Evolutionary conservation across 1,140 invertebrate species (phyloP).

Genomic region (Telenomus remus): DNA sequence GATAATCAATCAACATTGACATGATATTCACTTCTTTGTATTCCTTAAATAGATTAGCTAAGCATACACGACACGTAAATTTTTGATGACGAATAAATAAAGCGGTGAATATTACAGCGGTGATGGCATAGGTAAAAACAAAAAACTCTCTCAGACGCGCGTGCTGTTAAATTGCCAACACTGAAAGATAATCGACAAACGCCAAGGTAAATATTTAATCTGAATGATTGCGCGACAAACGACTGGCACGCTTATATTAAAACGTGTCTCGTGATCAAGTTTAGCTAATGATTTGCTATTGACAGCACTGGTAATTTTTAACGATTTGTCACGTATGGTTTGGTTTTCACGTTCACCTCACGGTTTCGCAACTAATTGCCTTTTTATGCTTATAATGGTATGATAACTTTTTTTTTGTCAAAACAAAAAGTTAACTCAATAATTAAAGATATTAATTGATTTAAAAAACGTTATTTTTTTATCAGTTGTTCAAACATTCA

Average conservation of each 20-base stretch:
- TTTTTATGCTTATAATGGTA: no score
- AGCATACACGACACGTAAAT: constrained; percentile 19
- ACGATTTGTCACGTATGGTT: background rate
- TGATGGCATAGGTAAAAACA: constrained; percentile 19
- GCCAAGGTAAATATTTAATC: constrained; percentile 58
- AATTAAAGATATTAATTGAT: no score
- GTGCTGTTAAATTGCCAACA: constrained; percentile 48
- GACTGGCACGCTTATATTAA: constrained; percentile 47
- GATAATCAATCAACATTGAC: constrained; percentile 16
- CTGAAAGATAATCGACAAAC: constrained; percentile 55
- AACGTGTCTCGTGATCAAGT: constrained; percentile 45
- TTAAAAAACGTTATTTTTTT: no score
- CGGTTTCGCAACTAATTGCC: background rate
- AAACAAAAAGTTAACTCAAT: no score
- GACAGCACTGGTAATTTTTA: constrained; percentile 3
- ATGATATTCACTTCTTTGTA: constrained; percentile 34
- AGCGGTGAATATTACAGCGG: constrained; percentile 24
- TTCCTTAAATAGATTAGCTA: constrained; percentile 45
- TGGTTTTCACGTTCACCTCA: background rate
- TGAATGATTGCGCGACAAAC: constrained; percentile 47
- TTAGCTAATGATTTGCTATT: constrained; percentile 50
- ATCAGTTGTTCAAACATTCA: no score
- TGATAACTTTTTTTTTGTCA: no score
- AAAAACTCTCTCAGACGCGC: constrained; percentile 23
- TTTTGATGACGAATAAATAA: constrained; percentile 36